Base-by-base conservation (phyloP, 1,140 invertebrate species). In the Orchestia grillus region DNA sequence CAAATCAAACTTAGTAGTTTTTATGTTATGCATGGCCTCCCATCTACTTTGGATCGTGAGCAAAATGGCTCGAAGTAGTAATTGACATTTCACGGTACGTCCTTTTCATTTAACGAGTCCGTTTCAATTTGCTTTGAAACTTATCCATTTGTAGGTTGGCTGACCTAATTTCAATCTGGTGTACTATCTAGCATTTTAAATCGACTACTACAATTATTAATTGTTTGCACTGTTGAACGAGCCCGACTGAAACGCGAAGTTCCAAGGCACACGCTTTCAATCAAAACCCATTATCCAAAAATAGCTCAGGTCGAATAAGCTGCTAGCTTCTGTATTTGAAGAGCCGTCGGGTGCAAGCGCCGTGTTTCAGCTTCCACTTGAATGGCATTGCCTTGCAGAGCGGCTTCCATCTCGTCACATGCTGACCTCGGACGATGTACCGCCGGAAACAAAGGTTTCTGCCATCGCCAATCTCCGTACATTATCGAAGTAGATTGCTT, bases 401-500 rank as follows among this genome's bases (percentile, higher is more conserved):
- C 62, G 28, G 62, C 62, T 77, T 77, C 62, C 62, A 77, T 77
- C 62, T 77, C 62, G 62, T 77, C 62, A 77, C 36, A 36, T 77
- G 62, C 28, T 1, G 28, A 77, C 62, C 28, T 19, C 62, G 62
- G 62, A 77, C 62, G 62, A 19, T 77, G 62, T 77, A 23, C 15
- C 11, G 62, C 62, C 62, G 62, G 62, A 77, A 77, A 77, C 62
- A 77, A 77, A 3, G 62, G 62, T 77, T 36, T 77, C 62, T 91
- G 41, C 41, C 92, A 45, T 94, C 36, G 44, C 36, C 92, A 94
- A 94, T 94, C 92, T 94, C 92, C 92, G 43, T 94, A 45, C 92
- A 94, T 94, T 94, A 94, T 47, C 43, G 92, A 47, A 45, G 92
- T n/a, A 47, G 92, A 94, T 94, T 94, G 92, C 92, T 94, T 94